Evolutionary conservation across 2,888 invertebrate genomes (phyloP).

Genomic region (Lobophora halterata): DNA sequence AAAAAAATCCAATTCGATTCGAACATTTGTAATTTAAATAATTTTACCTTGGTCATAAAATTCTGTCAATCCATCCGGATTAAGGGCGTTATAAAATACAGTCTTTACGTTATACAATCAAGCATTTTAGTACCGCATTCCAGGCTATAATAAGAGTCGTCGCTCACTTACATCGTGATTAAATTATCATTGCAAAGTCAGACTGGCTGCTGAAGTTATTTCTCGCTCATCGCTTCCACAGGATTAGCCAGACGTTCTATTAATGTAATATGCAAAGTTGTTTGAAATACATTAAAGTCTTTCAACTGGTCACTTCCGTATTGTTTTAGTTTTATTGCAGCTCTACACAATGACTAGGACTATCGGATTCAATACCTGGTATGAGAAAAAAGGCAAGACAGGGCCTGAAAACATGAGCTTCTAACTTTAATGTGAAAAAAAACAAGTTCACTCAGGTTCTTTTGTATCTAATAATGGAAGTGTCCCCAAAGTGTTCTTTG

Average conservation of each 20-base stretch:
- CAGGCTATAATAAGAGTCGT: conserved; percentile 57
- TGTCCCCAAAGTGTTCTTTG: no score
- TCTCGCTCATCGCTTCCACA: conserved; percentile 45
- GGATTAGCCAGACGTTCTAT: conserved; percentile 48
- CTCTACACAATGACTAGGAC: conserved; percentile 5
- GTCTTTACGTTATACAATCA: conserved; percentile 48
- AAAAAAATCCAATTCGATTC: conserved; percentile 1
- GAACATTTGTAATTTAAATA: conserved; percentile 17
- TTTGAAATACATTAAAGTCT: conserved; percentile 25
- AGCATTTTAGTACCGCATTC: conserved; percentile 54
- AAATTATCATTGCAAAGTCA: conserved; percentile 77
- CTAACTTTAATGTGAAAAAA: no score
- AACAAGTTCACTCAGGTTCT: no score
- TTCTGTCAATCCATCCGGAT: conserved; percentile 22
- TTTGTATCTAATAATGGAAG: no score
- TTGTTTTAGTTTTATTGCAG: conserved; percentile 2
- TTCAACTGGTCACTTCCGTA: neutral
- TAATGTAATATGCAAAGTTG: conserved; percentile 43
- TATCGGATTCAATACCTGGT: no score
- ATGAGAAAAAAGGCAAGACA: no score
- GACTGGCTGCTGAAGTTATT: conserved; percentile 49
- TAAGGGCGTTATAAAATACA: conserved; percentile 36
- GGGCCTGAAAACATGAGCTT: no score
- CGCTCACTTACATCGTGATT: conserved; percentile 66
- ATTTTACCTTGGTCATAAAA: conserved; percentile 28